phyloP scores from a whole-genome alignment of 1,140 invertebrate genomes.

The Achroia grisella region DNA sequence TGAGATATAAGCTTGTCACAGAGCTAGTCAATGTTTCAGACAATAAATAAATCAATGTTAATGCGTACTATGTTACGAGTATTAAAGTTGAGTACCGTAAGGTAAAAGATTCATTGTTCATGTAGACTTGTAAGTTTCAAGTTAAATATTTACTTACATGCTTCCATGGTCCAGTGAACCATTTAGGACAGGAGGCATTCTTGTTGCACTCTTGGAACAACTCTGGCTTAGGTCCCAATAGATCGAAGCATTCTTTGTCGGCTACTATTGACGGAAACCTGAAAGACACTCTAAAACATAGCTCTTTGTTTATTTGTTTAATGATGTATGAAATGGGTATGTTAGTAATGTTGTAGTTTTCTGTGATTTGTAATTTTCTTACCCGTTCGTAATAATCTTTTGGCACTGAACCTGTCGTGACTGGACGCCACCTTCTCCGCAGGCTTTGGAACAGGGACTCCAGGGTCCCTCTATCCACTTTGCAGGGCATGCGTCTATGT shows the following conservation, averaged over 20 bases:
- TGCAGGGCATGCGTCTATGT: slow-evolving; percentile 85
- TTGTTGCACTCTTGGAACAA: slow-evolving; percentile 84
- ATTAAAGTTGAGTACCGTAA: too few relatives aligned
- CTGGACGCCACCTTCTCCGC: slow-evolving; percentile 83
- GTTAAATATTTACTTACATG: slow-evolving; percentile 77
- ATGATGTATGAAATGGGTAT: not conserved
- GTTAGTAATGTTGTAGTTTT: too few relatives aligned
- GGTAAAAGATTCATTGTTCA: too few relatives aligned
- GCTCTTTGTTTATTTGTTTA: slow-evolving; percentile 4
- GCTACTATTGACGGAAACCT: slow-evolving; percentile 79
- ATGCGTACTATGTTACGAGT: too few relatives aligned
- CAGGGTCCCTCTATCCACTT: slow-evolving; percentile 88
- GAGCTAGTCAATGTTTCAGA: too few relatives aligned
- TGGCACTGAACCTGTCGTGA: slow-evolving; percentile 85
- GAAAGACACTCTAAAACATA: slow-evolving; percentile 13
- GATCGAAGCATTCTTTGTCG: slow-evolving; percentile 82
- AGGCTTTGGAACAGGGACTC: slow-evolving; percentile 87
- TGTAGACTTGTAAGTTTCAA: too few relatives aligned
- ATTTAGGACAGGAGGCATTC: slow-evolving; percentile 85
- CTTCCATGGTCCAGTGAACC: slow-evolving; percentile 90
- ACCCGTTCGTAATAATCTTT: slow-evolving; percentile 79
- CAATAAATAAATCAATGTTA: too few relatives aligned
- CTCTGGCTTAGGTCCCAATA: slow-evolving; percentile 80
- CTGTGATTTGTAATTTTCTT: slow-evolving; percentile 11
- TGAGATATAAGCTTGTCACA: too few relatives aligned